phyloP scores from a whole-genome alignment of 2,113 vertebrate species.

The Herpetotheres cachinnans region DNA sequence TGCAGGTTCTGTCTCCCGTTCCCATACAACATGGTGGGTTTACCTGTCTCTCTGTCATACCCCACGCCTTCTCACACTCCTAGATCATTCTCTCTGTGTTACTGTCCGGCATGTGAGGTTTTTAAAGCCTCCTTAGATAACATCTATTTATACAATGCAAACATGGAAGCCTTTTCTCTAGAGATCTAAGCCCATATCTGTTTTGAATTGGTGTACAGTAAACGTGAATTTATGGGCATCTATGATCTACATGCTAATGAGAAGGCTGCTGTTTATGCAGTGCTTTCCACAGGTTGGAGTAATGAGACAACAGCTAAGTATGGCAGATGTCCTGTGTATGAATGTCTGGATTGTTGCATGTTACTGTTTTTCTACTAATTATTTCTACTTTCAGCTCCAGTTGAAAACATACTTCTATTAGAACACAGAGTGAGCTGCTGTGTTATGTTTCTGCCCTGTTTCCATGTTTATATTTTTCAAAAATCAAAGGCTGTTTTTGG shows the following conservation, averaged over 20 bases:
- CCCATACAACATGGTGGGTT: not conserved
- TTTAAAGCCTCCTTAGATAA: not conserved
- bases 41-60: not conserved
- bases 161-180: not conserved
- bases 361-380: not conserved
- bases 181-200: not conserved
- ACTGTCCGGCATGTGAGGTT: not conserved
- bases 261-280: not conserved
- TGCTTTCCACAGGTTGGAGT: not conserved
- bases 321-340: not conserved
- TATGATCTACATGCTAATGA: not conserved
- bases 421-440: not conserved
- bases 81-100: rapidly evolving
- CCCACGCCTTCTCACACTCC: rapidly evolving
- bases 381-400: not conserved
- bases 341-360: not conserved
- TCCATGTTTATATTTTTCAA: not conserved
- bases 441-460: not conserved
- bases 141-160: not conserved
- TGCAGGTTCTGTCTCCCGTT: not conserved
- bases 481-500: not conserved
- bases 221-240: not conserved
- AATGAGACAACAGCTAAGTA: not conserved
- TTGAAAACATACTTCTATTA: not conserved
- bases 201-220: not conserved